Evolutionary conservation across 2,888 invertebrate species (phyloP), one percentile per base, ranked within the genome.

Genomic region (Gasteruption jaculator): DNA sequence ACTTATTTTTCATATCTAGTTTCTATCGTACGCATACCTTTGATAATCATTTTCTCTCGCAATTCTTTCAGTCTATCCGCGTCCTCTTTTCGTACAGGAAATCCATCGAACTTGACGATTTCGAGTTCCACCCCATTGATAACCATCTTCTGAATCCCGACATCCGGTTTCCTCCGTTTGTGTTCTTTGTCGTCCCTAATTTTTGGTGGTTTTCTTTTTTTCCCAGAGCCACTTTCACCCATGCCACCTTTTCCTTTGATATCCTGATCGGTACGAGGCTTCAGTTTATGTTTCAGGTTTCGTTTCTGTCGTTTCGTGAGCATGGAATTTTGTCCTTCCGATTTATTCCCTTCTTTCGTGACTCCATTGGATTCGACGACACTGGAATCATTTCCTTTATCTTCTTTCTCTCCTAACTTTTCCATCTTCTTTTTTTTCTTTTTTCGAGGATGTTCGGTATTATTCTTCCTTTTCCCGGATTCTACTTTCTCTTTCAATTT

Each of bases 1-100:
- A 11, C 7, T 19, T 38, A 3, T n/a, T 15, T 41, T 20, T 40
- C 10, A 7, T 27, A 29, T 18, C 29, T 14, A 41, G n/a, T 14
- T 34, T 24, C 0, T 6, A 1, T 14, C 12, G 53, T 46, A 19
- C 44, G 44, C 32, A 38, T 47, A 60, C 81, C 82, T 68, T 80
- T 82, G 43, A 77, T 77, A 1, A 80, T 75, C 78, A 86, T 78
- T 57, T 77, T 76, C 41, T 76, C 74, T 52, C 76, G 76, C n/a
- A 86, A 65, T 40, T 80, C 75, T 39, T 72, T 72, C 7, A 87
- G 63, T 45, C 83, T 73, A 19, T 78, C 78, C 1, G 81, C 83
- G 72, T 86, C 86, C 63, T 80, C 82, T 55, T 79, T 81, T 71
- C 79, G 81, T 0, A 87, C 75, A 14, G 84, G 83, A 60, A 84